Conservation (phyloP, 2,113 vertebrate genomes). For the Mystacornis crossleyi region DNA sequence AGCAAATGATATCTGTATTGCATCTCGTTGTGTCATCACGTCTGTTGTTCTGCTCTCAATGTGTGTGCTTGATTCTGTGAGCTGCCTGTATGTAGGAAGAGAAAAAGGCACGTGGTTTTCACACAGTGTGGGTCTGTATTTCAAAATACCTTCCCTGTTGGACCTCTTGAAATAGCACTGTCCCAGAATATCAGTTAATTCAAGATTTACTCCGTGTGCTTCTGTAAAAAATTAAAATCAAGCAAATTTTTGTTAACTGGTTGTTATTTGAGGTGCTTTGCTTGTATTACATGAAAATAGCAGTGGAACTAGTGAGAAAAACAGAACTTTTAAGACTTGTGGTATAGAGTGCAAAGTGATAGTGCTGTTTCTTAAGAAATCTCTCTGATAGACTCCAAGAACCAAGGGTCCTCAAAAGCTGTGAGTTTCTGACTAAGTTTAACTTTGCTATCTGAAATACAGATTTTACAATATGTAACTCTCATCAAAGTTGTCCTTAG, state of each 20-base stretch:
- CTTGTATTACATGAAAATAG: background rate
- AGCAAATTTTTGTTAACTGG: slow-evolving; percentile 1
- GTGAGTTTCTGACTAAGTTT: background rate
- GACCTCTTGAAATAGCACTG: slow-evolving; percentile 35
- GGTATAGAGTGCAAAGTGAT: background rate
- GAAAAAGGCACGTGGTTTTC: slow-evolving; percentile 1
- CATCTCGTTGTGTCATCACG: background rate
- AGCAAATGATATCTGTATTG: background rate
- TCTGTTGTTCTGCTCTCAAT: background rate
- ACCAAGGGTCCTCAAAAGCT: background rate
- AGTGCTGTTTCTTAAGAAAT: background rate
- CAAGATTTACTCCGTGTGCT: background rate
- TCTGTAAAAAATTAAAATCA: background rate
- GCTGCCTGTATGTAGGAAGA: slow-evolving; percentile 10
- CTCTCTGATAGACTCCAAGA: background rate
- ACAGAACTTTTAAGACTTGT: background rate
- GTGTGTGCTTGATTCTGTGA: background rate
- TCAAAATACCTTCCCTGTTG: background rate
- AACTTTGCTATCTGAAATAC: background rate
- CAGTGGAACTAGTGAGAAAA: background rate
- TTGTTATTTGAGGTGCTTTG: slow-evolving; percentile 8
- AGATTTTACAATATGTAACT: background rate
- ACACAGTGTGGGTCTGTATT: background rate
- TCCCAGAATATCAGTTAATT: slow-evolving; percentile 47
- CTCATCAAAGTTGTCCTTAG: background rate